Conservation (phyloP, 2,888 invertebrate genomes). For the Macaria liturata region DNA sequence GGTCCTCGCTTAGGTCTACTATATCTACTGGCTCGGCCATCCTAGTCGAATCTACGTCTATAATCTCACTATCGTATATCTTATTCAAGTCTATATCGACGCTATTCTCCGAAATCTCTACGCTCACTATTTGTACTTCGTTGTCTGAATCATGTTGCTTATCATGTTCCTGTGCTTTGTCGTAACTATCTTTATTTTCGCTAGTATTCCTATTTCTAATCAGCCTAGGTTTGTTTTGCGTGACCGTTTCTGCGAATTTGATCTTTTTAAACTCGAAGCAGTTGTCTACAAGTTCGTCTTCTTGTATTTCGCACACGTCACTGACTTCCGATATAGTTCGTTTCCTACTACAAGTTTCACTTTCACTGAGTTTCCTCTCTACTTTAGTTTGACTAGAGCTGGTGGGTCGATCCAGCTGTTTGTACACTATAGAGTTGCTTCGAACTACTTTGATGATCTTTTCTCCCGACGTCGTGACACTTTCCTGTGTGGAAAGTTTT, state of each 20-base stretch:
- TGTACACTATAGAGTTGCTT: conserved; percentile 75
- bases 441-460: conserved; percentile 76
- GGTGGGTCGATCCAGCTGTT: conserved; percentile 59
- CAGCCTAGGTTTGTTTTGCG: conserved; percentile 58
- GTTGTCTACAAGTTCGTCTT: conserved; percentile 68
- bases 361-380: conserved; percentile 51
- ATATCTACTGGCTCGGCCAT: conserved; percentile 59
- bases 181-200: conserved; percentile 43
- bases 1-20: conserved; percentile 69
- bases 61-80: conserved; percentile 57
- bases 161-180: conserved; percentile 1
- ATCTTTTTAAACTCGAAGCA: conserved; percentile 72
- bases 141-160: conserved; percentile 63
- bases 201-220: conserved; percentile 61
- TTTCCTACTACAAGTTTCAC: conserved; percentile 56
- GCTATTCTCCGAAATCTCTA: conserved; percentile 47
- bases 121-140: conserved; percentile 71
- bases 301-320: conserved; percentile 63
- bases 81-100: conserved; percentile 47
- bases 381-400: conserved; percentile 44
- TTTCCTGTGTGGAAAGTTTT: conserved; percentile 70
- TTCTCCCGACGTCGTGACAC: conserved; percentile 67
- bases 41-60: conserved; percentile 59
- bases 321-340: conserved; percentile 69
- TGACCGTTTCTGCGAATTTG: conserved; percentile 57